phyloP scores from a whole-genome alignment of 2,797 vertebrate species.

The Dallia pectoralis region DNA sequence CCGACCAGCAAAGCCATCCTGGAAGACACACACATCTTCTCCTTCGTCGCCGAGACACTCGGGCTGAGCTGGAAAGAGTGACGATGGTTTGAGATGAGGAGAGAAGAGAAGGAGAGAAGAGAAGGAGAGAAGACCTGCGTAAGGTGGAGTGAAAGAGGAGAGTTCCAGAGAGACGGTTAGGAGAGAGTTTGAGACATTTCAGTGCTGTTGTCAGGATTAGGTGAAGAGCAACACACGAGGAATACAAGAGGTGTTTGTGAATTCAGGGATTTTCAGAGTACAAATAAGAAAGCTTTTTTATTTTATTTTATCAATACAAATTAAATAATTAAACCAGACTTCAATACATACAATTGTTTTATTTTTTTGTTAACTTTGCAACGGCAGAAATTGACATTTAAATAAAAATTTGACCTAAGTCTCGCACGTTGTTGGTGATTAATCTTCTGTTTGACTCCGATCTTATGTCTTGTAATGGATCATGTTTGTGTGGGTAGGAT shows the following conservation, averaged over 20 bases:
- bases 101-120: not conserved
- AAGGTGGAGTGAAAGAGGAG: not conserved
- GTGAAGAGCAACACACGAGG: not conserved
- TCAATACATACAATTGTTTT: too few species aligned
- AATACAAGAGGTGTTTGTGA: not conserved
- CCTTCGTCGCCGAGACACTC: constrained; percentile 74
- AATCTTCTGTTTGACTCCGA: not conserved
- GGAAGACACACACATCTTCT: constrained; percentile 72
- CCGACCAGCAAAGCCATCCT: constrained; percentile 76
- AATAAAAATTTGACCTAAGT: not conserved
- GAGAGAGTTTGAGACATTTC: not conserved
- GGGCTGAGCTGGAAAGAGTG: constrained; percentile 68
- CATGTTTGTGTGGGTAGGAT: not conserved
- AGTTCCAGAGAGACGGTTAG: not conserved
- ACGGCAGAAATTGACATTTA: not conserved
- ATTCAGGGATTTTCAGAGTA: not conserved
- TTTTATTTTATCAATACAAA: too few species aligned
- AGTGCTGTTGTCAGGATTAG: not conserved
- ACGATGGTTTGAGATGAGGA: constrained; percentile 13
- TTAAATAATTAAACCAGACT: too few species aligned
- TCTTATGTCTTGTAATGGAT: not conserved
- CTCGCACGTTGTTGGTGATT: not conserved
- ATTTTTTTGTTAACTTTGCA: too few species aligned
- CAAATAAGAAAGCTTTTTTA: too few species aligned
- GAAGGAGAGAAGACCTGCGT: not conserved